Evolutionary conservation across 1,140 invertebrate species (phyloP).

Genomic region (Microplitis demolitor): DNA sequence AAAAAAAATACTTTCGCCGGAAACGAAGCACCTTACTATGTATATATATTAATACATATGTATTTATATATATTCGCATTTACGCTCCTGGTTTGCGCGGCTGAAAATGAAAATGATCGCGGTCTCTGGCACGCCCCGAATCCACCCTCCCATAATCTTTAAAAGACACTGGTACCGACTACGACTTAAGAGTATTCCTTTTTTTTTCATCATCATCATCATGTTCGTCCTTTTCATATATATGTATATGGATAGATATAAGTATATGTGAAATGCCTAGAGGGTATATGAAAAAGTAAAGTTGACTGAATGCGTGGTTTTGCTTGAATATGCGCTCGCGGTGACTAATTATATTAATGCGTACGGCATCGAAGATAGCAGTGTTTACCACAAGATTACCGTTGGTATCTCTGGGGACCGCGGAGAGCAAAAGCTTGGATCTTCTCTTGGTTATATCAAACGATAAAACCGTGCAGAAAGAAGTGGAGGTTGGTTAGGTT

Average conservation of each 20-base stretch:
- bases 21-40: no score
- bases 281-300: background rate
- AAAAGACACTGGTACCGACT: constrained; percentile 21
- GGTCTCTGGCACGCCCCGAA: constrained; percentile 25
- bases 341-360: constrained; percentile 64
- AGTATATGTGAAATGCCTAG: constrained; percentile 26
- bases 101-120: constrained; percentile 48
- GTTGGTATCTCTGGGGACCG: constrained; percentile 26
- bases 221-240: no score
- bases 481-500: background rate
- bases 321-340: constrained; percentile 46
- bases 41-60: no score
- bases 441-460: constrained; percentile 16
- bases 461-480: constrained; percentile 11
- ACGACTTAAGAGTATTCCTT: background rate
- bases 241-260: background rate
- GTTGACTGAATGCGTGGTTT: constrained; percentile 32
- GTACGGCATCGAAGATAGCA: constrained; percentile 58
- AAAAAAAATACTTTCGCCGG: no score
- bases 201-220: no score
- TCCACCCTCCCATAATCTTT: constrained; percentile 40
- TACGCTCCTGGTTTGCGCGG: constrained; percentile 30
- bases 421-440: background rate
- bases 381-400: constrained; percentile 59
- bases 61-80: constrained; percentile 12